phyloP scores from a whole-genome alignment of 2,113 vertebrate genomes.

The Polyodon spathula region DNA sequence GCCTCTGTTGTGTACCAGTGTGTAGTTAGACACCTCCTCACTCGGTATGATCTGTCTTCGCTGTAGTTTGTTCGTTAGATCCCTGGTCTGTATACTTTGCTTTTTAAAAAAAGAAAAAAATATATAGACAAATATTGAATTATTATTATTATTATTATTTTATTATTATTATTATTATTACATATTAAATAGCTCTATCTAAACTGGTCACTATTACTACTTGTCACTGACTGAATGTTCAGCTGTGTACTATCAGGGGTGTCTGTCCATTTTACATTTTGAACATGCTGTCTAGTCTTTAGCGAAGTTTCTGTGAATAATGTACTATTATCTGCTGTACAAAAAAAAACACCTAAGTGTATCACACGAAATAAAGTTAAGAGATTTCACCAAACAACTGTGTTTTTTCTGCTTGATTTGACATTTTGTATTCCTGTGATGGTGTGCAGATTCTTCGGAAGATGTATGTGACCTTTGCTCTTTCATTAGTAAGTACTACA shows the following conservation, averaged over 20 bases:
- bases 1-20: too few species aligned
- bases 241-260: slow-evolving; percentile 73
- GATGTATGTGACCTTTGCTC: not conserved
- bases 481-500: too few species aligned
- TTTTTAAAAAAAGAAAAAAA: slow-evolving; percentile 35
- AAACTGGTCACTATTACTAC: slow-evolving; percentile 47
- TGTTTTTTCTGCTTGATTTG: slow-evolving; percentile 31
- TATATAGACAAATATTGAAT: slow-evolving; percentile 24
- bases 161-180: too few species aligned
- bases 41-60: too few species aligned
- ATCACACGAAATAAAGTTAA: slow-evolving; percentile 69
- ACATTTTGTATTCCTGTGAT: not conserved
- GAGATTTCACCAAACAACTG: slow-evolving; percentile 64
- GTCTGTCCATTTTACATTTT: slow-evolving; percentile 66
- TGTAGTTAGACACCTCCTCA: too few species aligned
- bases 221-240: slow-evolving; percentile 68
- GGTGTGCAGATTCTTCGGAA: not conserved
- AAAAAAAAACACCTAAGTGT: slow-evolving; percentile 69
- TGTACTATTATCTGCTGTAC: slow-evolving; percentile 76
- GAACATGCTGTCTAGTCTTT: slow-evolving; percentile 82
- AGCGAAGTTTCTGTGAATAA: slow-evolving; percentile 77
- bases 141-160: too few species aligned
- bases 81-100: slow-evolving; percentile 25
- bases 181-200: slow-evolving; percentile 47
- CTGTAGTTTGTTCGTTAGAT: too few species aligned